Evolutionary conservation across 2,888 invertebrate species (phyloP).

Genomic region (Cephus rjabovi): DNA sequence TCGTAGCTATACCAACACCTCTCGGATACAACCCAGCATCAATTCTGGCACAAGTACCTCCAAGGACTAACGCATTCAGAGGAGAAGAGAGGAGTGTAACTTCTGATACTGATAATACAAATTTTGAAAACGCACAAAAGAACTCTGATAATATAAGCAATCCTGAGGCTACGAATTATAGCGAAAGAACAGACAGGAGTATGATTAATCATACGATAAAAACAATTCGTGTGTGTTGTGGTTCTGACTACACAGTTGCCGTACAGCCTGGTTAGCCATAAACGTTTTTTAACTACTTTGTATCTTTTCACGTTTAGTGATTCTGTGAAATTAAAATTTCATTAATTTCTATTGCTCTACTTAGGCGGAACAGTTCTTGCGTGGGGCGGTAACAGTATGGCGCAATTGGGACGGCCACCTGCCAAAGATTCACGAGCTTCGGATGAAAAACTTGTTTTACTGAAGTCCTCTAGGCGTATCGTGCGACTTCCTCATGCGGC

Average conservation of each 20-base stretch:
- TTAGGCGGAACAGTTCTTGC: constrained; percentile 75
- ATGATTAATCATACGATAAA: constrained; percentile 55
- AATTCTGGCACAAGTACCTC: constrained; percentile 50
- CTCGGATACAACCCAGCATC: constrained; percentile 67
- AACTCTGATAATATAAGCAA: constrained; percentile 11
- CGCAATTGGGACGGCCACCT: constrained; percentile 72
- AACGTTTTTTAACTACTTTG: background rate
- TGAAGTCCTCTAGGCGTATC: constrained; percentile 79
- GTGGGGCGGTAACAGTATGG: constrained; percentile 80
- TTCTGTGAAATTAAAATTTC: background rate
- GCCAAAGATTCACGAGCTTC: constrained; percentile 71
- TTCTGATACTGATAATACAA: constrained; percentile 16
- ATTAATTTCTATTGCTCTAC: background rate
- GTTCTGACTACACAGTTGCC: constrained; percentile 82
- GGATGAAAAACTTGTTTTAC: constrained; percentile 73
- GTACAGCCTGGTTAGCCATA: constrained; percentile 64
- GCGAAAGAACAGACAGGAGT: constrained; percentile 50
- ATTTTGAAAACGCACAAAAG: constrained; percentile 13
- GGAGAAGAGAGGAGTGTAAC: constrained; percentile 14
- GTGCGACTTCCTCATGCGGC: constrained; percentile 73
- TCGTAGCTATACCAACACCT: constrained; percentile 71
- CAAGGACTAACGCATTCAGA: constrained; percentile 32
- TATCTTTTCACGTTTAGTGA: background rate
- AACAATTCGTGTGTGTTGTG: constrained; percentile 72
- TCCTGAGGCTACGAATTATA: constrained; percentile 31